Evolutionary conservation across 2,888 invertebrate genomes (phyloP), one percentile per base, ranked within the genome.

Genomic region (Lasioglossum villosulum): DNA sequence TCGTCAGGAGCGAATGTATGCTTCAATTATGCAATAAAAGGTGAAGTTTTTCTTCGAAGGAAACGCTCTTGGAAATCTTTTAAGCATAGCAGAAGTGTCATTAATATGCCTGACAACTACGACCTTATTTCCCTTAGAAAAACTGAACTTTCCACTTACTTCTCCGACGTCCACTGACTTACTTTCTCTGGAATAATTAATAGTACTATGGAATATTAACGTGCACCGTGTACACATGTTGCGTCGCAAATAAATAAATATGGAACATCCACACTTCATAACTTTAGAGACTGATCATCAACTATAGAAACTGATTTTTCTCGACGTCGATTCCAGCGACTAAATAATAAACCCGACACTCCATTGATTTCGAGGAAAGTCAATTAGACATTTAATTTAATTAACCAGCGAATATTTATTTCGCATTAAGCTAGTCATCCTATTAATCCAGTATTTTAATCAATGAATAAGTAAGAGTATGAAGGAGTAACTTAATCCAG

Each of bases 131-230:
- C 14, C 68, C n/a, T 70, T n/a, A 39, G 37, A 70, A 70, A 39
- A 70, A 4, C 37, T 4, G 0, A 14, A 39, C 68, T 70, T 70
- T 70, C 68, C 39, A 70, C 34, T 37, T 23, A 23, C 39, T 70
- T 39, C 12, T n/a, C 23, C 1, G 12, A 56, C 68, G 2, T 37
- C 0, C 23, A 5, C 3, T 23, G 37, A 39, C 19, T n/a, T n/a
- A 14, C 68, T 70, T 70, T 70, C 68, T 70, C 68, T 23, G 2
- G 23, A 39, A 39, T 70, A 70, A 70, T 70, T 70, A n/a, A 39
- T 70, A 23, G 37, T 37, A 4, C 23, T 68, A 4, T 68, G 8
- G 12, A 37, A 68, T 8, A 68, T 37, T 39, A 68, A 39, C 37
- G 23, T 37, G 16, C 37, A 37, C 19, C 34, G 10, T 68, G 19